Evolutionary conservation across 1,140 invertebrate genomes (phyloP), one percentile per base, ranked within the genome.

Genomic region (Mercenaria mercenaria): DNA sequence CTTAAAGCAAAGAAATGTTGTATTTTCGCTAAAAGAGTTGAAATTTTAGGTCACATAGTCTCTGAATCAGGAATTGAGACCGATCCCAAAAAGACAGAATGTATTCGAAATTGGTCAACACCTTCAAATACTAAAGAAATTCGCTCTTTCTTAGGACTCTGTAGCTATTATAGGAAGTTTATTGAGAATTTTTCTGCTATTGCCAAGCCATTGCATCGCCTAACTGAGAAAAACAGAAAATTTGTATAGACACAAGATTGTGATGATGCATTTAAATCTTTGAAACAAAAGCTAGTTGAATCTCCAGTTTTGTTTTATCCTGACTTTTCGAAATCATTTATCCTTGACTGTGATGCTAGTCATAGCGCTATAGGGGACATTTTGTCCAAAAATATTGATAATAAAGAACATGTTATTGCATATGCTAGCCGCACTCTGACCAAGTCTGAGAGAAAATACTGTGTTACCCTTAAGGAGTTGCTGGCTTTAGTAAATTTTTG

Each of bases 1-100:
- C 39, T 94, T 8, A 93, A 90, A 26, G 61, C 91, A 18, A 74
- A 61, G 11, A 94, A 94, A 59, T 94, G 92, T 26, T 37, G 15
- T 41, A 74, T 94, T 6, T 84, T 89, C 18, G 32, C 84, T 32
- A 59, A 64, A 10, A 41, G 91, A 50, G 76, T 94, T 29, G 34
- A 41, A 8, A 95, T 82, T 89, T 59, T 95, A 8, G 94, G 94
- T 15, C 91, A 94, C 72, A 67, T 87, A 47, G 91, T 96, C 4
- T 90, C 61, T 15, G 37, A 34, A 23, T 52, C 94, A 18, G 94
- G 91, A 10, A 87, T 95, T 23, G 43, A 41, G 15, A 89, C 92
- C 2, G 91, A 95, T 88, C 88, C 85, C 18, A 89, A 88, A n/a
- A 13, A 96, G 95, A 88, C 74, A 94, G 56, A 80, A 72, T 88